A percentile compares a stretch with the other conserved stretches of the same genome.
Conservation (phyloP, 2,113 vertebrate species). For the Thoracochromis brauschi region DNA sequence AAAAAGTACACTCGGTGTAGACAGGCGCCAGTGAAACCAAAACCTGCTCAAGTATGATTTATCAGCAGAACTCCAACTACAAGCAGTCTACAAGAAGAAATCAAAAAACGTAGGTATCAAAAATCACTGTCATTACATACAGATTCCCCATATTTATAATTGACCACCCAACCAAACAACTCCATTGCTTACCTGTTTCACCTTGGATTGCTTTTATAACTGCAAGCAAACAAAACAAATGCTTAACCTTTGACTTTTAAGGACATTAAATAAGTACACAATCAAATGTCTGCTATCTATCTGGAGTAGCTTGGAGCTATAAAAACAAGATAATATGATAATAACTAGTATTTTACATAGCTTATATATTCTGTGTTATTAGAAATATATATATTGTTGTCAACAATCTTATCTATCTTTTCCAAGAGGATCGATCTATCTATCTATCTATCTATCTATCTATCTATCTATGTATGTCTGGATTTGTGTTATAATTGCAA, state of each 20-base stretch:
- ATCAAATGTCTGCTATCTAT: neutral
- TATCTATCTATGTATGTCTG: slow-evolving; percentile 9
- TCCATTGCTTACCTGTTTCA: neutral
- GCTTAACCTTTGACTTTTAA: neutral
- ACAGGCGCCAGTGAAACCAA: neutral
- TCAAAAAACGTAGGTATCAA: neutral
- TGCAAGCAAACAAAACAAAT: neutral
- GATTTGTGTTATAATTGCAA: slow-evolving; percentile 29
- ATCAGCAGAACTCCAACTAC: neutral
- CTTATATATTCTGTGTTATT: neutral
- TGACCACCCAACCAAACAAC: neutral
- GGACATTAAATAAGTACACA: neutral
- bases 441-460: neutral
- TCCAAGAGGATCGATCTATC: no score
- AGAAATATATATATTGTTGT: neutral
- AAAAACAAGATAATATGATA: neutral
- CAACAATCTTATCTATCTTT: neutral
- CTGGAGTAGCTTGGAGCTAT: neutral
- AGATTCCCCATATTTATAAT: neutral
- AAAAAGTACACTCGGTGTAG: neutral
- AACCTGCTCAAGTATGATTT: neutral
- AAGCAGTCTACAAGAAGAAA: neutral
- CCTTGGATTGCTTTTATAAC: fast-evolving
- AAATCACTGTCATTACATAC: neutral
- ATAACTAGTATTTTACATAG: neutral